phyloP scores from a whole-genome alignment of 2,113 vertebrate genomes.

The Coreoperca whiteheadi region DNA sequence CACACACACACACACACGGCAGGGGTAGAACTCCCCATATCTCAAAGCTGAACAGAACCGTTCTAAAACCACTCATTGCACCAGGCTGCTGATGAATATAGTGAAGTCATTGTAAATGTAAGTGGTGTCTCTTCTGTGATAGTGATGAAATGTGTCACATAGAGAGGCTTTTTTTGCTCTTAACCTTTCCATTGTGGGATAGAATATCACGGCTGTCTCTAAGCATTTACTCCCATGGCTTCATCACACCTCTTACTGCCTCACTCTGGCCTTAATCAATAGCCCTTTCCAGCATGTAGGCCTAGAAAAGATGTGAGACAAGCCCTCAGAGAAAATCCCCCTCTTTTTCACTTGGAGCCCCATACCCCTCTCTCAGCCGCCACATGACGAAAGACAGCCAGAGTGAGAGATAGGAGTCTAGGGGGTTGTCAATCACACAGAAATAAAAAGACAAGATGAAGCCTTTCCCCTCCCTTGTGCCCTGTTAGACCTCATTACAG shows the following conservation, averaged over 20 bases:
- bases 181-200: slow-evolving; percentile 27
- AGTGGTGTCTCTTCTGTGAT: background rate
- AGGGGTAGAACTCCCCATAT: background rate
- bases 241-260: slow-evolving; percentile 51
- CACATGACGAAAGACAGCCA: slow-evolving; percentile 39
- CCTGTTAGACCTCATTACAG: slow-evolving; percentile 75
- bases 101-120: slow-evolving; percentile 9
- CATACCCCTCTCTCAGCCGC: slow-evolving; percentile 20
- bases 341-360: slow-evolving; percentile 47
- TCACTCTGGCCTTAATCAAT: slow-evolving; percentile 66
- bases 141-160: slow-evolving; percentile 15
- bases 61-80: background rate
- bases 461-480: slow-evolving; percentile 57
- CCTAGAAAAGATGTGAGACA: slow-evolving; percentile 62
- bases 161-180: background rate
- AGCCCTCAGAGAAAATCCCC: slow-evolving; percentile 58
- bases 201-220: slow-evolving; percentile 31
- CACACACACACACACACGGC: background rate
- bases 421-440: slow-evolving; percentile 67
- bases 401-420: slow-evolving; percentile 54
- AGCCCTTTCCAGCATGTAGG: slow-evolving; percentile 52
- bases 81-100: background rate
- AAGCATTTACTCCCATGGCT: slow-evolving; percentile 30
- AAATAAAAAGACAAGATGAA: slow-evolving; percentile 71
- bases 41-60: background rate